Evolutionary conservation across 2,888 invertebrate genomes (phyloP), one percentile per base, ranked within the genome.

Genomic region (Nebria salina): DNA sequence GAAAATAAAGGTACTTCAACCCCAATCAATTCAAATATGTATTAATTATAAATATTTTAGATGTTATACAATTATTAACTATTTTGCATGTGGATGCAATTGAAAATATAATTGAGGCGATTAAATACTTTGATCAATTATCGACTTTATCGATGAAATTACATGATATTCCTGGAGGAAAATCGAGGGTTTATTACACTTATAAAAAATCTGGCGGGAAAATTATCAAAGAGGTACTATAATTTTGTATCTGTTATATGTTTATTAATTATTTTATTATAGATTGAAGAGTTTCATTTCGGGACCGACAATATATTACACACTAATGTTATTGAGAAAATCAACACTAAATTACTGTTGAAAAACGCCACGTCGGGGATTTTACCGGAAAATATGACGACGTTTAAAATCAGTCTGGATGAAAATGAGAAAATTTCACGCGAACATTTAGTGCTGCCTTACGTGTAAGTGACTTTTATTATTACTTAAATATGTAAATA

Each of bases 401-500:
- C 93, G 78, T 94, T 94, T 85, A 93, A 92, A 88, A 91, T 94
- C 84, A 91, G 92, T 85, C 89, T 93, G 0, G 91, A 91, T 81
- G 92, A 93, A 83, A 89, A 90, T 79, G 93, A 93, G 77, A 92
- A 92, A 84, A 88, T 92, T 84, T 91, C 92, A 11, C 91, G 91
- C 83, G 90, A 90, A 83, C 90, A 91, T 84, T 87, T 94, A 65
- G 89, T 92, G 82, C 88, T 94, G 78, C 94, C 94, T 0, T 94
- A 93, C 85, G 86, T 90, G 91, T 91, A 88, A 84, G 85, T 82
- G 25, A 11, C n/a, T 8, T 11, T 25, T n/a, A 66, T n/a, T n/a
- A 34, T 34, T 34, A 5, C 34, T 34, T 34, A 4, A 0, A 34
- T 34, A 34, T 34, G 34, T 34, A 34, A 34, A 1, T 34, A 34